Evolutionary conservation across 2,797 vertebrate species (phyloP).

Genomic region (Nothura maculosa): DNA sequence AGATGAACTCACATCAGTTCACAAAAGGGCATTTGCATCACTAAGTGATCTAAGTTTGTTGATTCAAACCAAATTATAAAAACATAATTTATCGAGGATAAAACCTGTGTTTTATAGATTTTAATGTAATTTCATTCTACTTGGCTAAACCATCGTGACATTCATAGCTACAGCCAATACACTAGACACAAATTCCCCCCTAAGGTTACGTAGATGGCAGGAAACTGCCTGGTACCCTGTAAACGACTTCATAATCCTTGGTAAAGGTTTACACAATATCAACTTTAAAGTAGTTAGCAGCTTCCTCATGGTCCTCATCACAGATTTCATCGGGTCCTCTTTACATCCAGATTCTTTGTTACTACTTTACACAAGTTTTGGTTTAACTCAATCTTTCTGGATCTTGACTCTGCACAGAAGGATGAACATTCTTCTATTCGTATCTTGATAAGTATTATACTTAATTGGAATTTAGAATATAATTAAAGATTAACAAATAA

Average conservation of each 20-base stretch:
- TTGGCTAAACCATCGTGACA: not conserved
- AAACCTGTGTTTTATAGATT: not conserved
- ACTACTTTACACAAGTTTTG: not conserved
- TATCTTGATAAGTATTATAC: not conserved
- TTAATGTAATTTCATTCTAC: not conserved
- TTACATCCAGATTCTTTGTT: not conserved
- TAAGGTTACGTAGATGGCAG: not conserved
- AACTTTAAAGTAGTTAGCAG: not conserved
- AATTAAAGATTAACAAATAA: not conserved
- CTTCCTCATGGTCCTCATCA: not conserved
- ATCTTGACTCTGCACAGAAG: not conserved
- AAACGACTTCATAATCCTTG: not conserved
- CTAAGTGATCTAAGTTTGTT: not conserved
- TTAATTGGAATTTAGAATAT: not conserved
- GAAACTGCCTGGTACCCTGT: not conserved
- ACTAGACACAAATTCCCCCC: not conserved
- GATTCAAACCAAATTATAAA: not conserved
- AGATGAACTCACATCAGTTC: not conserved
- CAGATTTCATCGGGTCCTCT: not conserved
- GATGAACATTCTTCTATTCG: not conserved
- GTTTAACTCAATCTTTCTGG: not conserved
- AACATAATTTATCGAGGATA: not conserved
- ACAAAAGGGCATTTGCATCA: not conserved
- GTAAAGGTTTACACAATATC: not conserved
- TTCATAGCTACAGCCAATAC: not conserved